phyloP scores from a whole-genome alignment of 2,797 vertebrate genomes.

The Jordanella pulchra region DNA sequence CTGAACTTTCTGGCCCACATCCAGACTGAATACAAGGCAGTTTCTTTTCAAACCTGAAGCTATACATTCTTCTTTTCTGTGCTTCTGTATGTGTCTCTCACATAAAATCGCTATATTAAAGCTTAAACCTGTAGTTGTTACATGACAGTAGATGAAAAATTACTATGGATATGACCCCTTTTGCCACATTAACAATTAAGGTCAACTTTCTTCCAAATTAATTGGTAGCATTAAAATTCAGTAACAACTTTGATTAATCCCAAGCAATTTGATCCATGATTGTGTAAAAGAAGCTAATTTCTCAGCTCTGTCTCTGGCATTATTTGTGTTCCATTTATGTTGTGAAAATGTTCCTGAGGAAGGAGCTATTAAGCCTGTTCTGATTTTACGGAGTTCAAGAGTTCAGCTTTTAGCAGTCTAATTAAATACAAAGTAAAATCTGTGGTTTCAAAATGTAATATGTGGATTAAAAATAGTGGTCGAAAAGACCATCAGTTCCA shows the following conservation, averaged over 20 bases:
- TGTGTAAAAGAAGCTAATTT: neutral
- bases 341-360: neutral
- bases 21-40: neutral
- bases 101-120: neutral
- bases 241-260: neutral
- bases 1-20: neutral
- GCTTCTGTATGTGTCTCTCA: neutral
- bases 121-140: neutral
- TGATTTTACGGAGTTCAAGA: neutral
- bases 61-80: neutral
- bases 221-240: slow-evolving; percentile 6
- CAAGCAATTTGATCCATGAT: neutral
- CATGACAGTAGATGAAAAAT: neutral
- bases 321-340: neutral
- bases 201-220: slow-evolving; percentile 1
- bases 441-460: no score
- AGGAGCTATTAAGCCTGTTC: neutral
- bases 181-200: neutral
- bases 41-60: neutral
- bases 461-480: no score
- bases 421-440: neutral
- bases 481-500: neutral
- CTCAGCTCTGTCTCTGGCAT: neutral
- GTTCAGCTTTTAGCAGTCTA: neutral
- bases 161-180: neutral